Evolutionary conservation across 92 coral and sea anemone genomes (phyloP).

Genomic region (Parazoanthus swiftii): DNA sequence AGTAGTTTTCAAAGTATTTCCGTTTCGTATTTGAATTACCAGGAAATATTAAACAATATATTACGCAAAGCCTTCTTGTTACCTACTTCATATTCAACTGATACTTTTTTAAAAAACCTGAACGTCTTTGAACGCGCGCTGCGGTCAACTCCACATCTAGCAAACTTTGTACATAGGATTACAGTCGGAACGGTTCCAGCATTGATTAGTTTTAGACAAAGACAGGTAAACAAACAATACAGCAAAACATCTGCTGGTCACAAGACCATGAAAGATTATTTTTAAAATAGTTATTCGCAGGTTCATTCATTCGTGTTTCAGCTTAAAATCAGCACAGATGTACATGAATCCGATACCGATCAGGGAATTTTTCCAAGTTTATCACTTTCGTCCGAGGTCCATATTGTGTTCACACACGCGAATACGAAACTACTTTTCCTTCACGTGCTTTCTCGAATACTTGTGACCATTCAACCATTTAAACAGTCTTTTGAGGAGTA

Average conservation of each 20-base stretch:
- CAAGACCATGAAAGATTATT: background rate
- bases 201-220: background rate
- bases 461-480: too few relatives aligned
- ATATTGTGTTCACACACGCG: background rate
- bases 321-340: background rate
- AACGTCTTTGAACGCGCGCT: background rate
- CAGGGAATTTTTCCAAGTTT: background rate
- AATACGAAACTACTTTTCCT: too few relatives aligned
- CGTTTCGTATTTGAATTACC: background rate
- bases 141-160: background rate
- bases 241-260: background rate
- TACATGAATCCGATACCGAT: too few relatives aligned
- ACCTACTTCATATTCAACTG: background rate
- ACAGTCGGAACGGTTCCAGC: background rate
- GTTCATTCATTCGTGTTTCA: background rate
- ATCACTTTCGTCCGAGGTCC: background rate
- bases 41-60: background rate
- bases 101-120: too few relatives aligned
- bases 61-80: background rate
- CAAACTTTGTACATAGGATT: too few relatives aligned
- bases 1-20: too few relatives aligned
- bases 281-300: background rate
- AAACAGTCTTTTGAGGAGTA: too few relatives aligned
- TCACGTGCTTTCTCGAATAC: too few relatives aligned
- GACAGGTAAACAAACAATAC: background rate